Base-by-base conservation (phyloP, 2,113 vertebrate genomes). In the Chaetura pelagica region DNA sequence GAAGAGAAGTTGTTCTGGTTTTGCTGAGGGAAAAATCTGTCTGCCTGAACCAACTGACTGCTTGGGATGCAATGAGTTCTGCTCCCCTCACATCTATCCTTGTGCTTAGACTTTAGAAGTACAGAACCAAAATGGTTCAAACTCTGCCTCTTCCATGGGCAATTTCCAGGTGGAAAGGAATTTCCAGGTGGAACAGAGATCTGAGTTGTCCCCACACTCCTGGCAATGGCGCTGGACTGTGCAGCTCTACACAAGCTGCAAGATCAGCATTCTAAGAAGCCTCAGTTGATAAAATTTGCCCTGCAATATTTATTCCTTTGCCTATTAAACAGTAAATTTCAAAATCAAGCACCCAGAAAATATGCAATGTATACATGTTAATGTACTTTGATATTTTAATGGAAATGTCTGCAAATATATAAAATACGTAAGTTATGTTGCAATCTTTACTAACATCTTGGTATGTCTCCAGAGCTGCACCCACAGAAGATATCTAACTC, bases 51-150 rank as follows among this genome's bases (percentile, higher is more conserved):
- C 44, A 35, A 16, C 42, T 51, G 35, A 23, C 66, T 22, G 32
- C 42, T 34, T 49, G 1, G 0, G 9, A 15, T 2, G 64, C n/a
- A 15, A 19, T 18, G 29, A 29, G 15, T 7, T 22, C 44, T 38
- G 44, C 35, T 52, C 35, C 58, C 27, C 35, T 52, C 52, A 10
- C 35, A 6, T 32, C 52, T 21, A 13, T 7, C 51, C 73, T 42
- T 29, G 26, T 4, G 1, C 51, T 24, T 9, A 15, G 32, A 51
- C 32, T 32, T 38, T 66, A 5, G 16, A 38, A 52, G 57, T 0
- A 0, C 2, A 29, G 59, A 51, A 73, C 19, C 6, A 20, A 64
- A 72, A 17, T 2, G 20, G 21, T 32, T 78, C 26, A 24, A 55
- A 26, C 51, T 57, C 64, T 61, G 44, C 22, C 22, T 44, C 61